Conservation (phyloP, 2,797 vertebrate genomes). For the Sebastes reedi region DNA sequence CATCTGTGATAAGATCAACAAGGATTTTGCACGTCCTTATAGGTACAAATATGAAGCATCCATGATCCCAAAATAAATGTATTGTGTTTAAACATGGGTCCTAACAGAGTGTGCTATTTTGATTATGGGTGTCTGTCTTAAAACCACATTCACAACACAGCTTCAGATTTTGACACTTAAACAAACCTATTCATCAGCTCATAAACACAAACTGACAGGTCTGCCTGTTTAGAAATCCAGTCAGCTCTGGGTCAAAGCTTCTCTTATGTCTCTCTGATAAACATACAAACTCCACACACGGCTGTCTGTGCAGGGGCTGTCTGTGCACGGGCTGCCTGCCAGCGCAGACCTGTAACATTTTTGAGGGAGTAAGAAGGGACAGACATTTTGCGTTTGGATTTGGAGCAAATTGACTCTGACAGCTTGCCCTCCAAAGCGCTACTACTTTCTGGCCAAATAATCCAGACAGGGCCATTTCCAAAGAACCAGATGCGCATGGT, state of each 20-base stretch:
- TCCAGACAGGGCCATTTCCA: slow-evolving; percentile 55
- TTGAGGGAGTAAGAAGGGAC: slow-evolving; percentile 44
- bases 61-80: slow-evolving; percentile 5
- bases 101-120: not conserved
- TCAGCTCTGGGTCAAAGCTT: slow-evolving; percentile 51
- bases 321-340: slow-evolving; percentile 42
- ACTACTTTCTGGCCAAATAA: slow-evolving; percentile 62
- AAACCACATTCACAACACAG: slow-evolving; percentile 30
- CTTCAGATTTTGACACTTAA: slow-evolving; percentile 17
- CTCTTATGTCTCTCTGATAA: slow-evolving; percentile 33
- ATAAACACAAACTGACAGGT: slow-evolving; percentile 40
- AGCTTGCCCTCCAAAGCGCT: slow-evolving; percentile 38
- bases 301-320: slow-evolving; percentile 36
- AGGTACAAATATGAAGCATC: not conserved
- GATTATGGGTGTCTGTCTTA: slow-evolving; percentile 12
- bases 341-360: slow-evolving; percentile 45
- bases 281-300: slow-evolving; percentile 44
- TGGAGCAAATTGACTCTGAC: slow-evolving; percentile 61
- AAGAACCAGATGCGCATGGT: slow-evolving; percentile 63
- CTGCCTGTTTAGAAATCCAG: slow-evolving; percentile 38
- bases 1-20: slow-evolving; percentile 32
- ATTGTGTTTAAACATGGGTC: not conserved
- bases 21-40: slow-evolving; percentile 14
- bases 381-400: slow-evolving; percentile 57
- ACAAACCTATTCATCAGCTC: slow-evolving; percentile 33